Base-by-base conservation (phyloP, 2,113 vertebrate genomes). In the Brachypodius melanocephalos region DNA sequence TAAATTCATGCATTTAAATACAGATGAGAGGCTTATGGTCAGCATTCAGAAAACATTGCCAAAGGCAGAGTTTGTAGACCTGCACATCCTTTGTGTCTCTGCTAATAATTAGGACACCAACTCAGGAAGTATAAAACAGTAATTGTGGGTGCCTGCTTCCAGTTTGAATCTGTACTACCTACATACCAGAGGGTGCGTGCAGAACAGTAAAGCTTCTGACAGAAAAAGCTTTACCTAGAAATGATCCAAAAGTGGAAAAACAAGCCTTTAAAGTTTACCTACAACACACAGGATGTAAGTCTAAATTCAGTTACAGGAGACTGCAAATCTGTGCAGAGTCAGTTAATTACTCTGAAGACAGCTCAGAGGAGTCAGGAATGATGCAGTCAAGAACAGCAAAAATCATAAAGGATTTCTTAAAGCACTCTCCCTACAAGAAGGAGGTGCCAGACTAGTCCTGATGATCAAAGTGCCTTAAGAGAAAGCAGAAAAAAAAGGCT, bases 391-490 rank as follows among this genome's bases (percentile, higher is more conserved):
- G 38, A 31, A 77, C 21, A 66, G 48, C 8, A 89, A 74, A 88
- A 72, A 77, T 7, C 26, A 36, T 52, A 43, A 88, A 62, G 31
- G 17, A 76, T 25, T 46, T 79, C 22, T 85, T 42, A 52, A 65
- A 54, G 55, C 31, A 48, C 48, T 40, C n/a, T 85, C n/a, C 19
- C 11, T 40, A 40, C 11, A 84, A 65, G 73, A 45, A 88, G 42
- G 38, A 86, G 55, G 72, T 86, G 82, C 79, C 85, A 97, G 90
- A 88, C 75, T 69, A 73, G 63, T 77, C 51, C 43, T 68, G 34
- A 72, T 90, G 88, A 96, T 92, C 90, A 93, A 95, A 97, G 75
- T 22, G 46, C 32, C 58, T 92, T 66, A 76, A 80, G 54, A 66
- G 51, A 52, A 54, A 43, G 31, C 17, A 77, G 54, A 8, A 20